These are phyloP conservation scores for Daubentonia madagascariensis DNA, from an alignment of 2,113 vertebrate genomes.

Conservation along the genomic window DNA sequence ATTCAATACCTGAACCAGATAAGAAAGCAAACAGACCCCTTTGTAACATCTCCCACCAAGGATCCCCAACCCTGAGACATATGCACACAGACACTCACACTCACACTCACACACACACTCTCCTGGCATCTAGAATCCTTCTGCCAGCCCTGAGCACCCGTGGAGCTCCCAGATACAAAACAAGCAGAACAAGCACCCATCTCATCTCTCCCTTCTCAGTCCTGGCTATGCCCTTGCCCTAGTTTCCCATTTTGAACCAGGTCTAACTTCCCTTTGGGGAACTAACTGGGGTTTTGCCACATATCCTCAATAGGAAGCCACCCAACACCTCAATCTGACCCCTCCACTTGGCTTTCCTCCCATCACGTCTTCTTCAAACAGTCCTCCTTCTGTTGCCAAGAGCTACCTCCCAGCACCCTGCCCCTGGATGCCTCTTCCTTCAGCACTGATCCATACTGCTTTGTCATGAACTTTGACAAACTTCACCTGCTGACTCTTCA, in stretches of 20 bases:
- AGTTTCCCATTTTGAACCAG: neutral
- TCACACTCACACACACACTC: neutral
- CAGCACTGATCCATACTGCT: neutral
- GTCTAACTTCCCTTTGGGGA: neutral
- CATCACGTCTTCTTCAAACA: neutral
- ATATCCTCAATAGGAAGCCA: neutral
- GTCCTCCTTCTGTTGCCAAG: neutral
- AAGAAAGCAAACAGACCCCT: neutral
- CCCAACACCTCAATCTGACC: neutral
- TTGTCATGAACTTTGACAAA: slow-evolving; percentile 1
- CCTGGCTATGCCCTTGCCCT: neutral
- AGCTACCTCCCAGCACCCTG: neutral
- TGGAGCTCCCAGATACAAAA: neutral
- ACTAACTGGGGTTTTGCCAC: neutral
- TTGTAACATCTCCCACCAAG: neutral
- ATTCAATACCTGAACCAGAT: neutral
- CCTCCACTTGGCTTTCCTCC: neutral
- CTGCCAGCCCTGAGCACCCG: neutral
- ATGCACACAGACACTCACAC: neutral
- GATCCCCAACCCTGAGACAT: neutral
- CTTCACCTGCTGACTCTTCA: neutral
- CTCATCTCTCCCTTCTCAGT: neutral
- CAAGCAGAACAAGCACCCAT: neutral
- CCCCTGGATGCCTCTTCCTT: neutral
- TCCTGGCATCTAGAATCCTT: neutral